Evolutionary conservation across 2,888 invertebrate species (phyloP), one percentile per base, ranked within the genome.

Genomic region (Dasysyrphus tricinctus): DNA sequence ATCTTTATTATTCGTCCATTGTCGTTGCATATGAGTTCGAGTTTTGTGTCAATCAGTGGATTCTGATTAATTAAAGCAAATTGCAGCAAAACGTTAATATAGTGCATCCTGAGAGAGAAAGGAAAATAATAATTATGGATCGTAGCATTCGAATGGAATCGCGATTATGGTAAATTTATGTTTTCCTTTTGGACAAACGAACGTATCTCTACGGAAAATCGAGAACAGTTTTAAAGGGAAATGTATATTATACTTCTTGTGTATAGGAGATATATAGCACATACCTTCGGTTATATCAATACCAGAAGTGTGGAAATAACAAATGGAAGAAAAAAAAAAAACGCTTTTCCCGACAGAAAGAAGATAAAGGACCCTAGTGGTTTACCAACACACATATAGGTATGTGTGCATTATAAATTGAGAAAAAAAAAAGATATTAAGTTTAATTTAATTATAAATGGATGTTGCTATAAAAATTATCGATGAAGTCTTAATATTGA

Each of bases 1-100:
- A 54, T 73, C 29, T 59, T 78, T 74, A 75, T 70, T 75, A 70
- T 69, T 69, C 61, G 69, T 39, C 39, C 57, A 47, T 42, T 63
- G 76, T 73, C 73, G n/a, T 47, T 44, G 75, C 54, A 63, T n/a
- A n/a, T 32, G 63, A 76, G 47, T 70, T 69, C n/a, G 67, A 77
- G 73, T 77, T 80, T 80, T 77, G 69, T 77, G 85, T 77, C 85
- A 85, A 84, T 84, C 80, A 67, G 80, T 80, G 76, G 72, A 80
- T 69, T 63, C 69, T 80, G 85, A 80, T 85, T 85, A 85, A 85
- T 85, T 80, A 85, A 80, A 56, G 74, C 69, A 80, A 77, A 85
- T 85, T 85, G 80, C 85, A 70, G 80, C 69, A 77, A 76, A 77
- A 80, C 69, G 77, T 80, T 77, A 67, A 84, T 84, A 47, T 8